Percentiles rank a stretch among this genome's conserved stretches.
These are phyloP conservation scores for Alauda arvensis DNA, from an alignment of 2,797 vertebrate genomes.

Conservation along the genomic window DNA sequence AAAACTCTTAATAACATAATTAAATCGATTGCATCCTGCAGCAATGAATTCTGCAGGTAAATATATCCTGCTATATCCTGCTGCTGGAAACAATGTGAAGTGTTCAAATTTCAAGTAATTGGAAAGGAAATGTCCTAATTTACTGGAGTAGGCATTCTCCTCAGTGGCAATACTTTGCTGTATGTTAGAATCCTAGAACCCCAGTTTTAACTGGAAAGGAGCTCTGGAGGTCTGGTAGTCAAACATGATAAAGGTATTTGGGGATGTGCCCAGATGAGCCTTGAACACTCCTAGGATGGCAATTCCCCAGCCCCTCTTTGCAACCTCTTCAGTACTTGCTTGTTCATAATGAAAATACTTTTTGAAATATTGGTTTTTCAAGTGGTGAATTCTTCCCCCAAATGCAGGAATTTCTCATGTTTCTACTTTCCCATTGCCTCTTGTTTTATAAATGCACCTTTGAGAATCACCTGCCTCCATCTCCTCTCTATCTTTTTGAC, in stretches of 20 bases:
- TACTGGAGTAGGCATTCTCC: background rate
- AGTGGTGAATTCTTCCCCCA: background rate
- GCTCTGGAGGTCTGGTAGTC: background rate
- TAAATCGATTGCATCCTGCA: constrained; percentile 35
- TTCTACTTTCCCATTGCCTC: background rate
- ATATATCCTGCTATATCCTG: background rate
- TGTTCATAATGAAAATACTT: background rate
- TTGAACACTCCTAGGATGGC: background rate
- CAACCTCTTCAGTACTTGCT: background rate
- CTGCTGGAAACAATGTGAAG: background rate
- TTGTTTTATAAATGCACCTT: background rate
- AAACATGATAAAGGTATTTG: background rate
- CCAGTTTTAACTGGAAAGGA: background rate
- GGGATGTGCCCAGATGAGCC: background rate
- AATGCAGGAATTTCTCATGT: background rate
- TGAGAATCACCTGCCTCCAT: background rate
- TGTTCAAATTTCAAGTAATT: background rate
- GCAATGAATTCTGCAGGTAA: constrained; percentile 14
- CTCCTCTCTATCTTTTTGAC: background rate
- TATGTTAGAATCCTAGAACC: background rate
- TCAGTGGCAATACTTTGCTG: background rate
- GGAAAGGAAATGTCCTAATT: background rate
- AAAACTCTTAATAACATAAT: constrained; percentile 28
- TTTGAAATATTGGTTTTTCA: background rate
- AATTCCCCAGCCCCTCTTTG: background rate